Conservation (phyloP, 2,888 invertebrate species). For the Octonoba sinensis region DNA sequence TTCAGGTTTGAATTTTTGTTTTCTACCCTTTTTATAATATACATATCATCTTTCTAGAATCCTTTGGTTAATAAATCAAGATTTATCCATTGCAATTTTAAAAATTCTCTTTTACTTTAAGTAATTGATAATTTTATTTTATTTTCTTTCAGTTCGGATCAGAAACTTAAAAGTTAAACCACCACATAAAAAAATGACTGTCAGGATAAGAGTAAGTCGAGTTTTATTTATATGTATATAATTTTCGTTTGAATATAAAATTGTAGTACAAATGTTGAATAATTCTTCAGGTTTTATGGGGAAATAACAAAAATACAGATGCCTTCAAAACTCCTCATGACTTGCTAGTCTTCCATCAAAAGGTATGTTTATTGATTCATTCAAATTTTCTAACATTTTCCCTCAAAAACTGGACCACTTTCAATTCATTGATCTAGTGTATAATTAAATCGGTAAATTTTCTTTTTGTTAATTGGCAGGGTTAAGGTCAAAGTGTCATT, state of each 20-base stretch:
- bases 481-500: too few relatives aligned
- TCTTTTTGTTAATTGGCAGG: too few relatives aligned
- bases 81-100: neutral
- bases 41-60: neutral
- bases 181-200: constrained; percentile 35
- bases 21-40: neutral
- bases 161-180: constrained; percentile 54
- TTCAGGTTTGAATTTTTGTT: neutral
- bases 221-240: neutral
- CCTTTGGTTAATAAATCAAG: neutral
- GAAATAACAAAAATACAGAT: constrained; percentile 43
- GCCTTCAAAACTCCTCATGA: constrained; percentile 57
- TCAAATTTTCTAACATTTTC: neutral
- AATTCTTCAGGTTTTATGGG: constrained; percentile 41
- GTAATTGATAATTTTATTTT: neutral
- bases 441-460: too few relatives aligned
- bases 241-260: neutral
- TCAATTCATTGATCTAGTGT: too few relatives aligned
- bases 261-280: neutral
- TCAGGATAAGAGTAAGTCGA: constrained; percentile 50
- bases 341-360: constrained; percentile 60
- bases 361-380: constrained; percentile 19
- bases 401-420: neutral
- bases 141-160: constrained; percentile 48
- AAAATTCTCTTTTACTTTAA: neutral